Evolutionary conservation across 1,140 invertebrate genomes (phyloP).

Genomic region (Caenorhabditis tropicalis): DNA sequence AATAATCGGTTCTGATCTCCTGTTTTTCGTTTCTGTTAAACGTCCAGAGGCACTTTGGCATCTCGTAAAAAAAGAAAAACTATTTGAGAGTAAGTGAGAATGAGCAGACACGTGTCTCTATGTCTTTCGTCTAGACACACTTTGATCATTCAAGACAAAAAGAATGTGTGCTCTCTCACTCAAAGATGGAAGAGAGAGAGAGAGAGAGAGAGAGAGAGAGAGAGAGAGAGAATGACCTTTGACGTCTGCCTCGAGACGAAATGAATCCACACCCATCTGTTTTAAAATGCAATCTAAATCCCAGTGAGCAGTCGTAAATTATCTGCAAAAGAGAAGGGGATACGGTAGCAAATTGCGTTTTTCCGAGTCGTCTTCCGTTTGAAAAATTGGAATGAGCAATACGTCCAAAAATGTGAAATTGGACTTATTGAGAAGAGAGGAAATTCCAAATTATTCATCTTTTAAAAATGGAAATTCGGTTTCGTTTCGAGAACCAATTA

Average conservation of each 20-base stretch:
- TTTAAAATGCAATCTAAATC: background rate
- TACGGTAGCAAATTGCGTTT: background rate
- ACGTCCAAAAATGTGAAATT: too few species aligned
- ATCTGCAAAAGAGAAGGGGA: background rate
- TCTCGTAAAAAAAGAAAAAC: background rate
- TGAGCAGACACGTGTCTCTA: background rate
- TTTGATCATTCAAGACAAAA: slow-evolving; percentile 1
- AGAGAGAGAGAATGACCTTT: background rate
- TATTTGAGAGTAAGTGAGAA: background rate
- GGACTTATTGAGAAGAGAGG: too few species aligned
- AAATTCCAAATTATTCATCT: too few species aligned
- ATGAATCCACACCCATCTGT: background rate
- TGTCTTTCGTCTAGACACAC: background rate
- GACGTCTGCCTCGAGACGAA: background rate
- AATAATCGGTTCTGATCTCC: background rate
- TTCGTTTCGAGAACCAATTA: too few species aligned
- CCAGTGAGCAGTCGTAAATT: too few species aligned
- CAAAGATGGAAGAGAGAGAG: background rate
- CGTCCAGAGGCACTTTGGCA: background rate
- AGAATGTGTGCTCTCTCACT: background rate
- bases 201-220: background rate
- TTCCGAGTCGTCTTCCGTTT: background rate
- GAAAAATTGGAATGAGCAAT: too few species aligned
- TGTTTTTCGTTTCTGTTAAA: background rate
- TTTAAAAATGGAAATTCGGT: too few species aligned